These are phyloP conservation scores for Esox niger DNA, from an alignment of 2,113 vertebrate genomes.

Conservation along the genomic window DNA sequence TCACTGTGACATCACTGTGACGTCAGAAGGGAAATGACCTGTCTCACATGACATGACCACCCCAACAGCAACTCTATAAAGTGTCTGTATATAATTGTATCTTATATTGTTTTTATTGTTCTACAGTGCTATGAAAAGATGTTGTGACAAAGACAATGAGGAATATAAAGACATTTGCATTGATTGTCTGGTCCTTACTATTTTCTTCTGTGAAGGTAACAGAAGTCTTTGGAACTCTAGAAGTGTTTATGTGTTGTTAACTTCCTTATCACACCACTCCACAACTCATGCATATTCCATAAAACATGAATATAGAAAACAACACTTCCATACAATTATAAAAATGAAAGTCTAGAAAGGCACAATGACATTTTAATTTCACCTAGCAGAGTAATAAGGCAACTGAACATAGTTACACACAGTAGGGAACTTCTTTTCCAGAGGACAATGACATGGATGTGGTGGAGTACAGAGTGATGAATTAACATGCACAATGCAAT, in stretches of 20 bases:
- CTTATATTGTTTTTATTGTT: slow-evolving; percentile 41
- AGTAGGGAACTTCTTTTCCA: no score
- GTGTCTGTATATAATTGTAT: slow-evolving; percentile 50
- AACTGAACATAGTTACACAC: no score
- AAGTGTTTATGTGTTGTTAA: background rate
- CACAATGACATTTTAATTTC: no score
- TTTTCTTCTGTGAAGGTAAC: background rate
- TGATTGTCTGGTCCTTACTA: slow-evolving; percentile 53
- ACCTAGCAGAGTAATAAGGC: no score
- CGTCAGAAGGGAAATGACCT: slow-evolving; percentile 66
- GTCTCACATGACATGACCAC: slow-evolving; percentile 45
- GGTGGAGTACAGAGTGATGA: no score
- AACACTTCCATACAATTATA: no score
- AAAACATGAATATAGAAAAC: no score
- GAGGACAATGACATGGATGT: no score
- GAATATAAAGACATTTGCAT: slow-evolving; percentile 66
- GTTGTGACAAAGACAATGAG: slow-evolving; percentile 65
- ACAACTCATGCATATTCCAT: no score
- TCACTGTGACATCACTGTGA: slow-evolving; percentile 46
- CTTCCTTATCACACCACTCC: background rate
- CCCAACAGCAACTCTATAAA: slow-evolving; percentile 43
- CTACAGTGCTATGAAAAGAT: slow-evolving; percentile 57
- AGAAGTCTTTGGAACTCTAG: background rate
- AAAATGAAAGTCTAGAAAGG: no score
- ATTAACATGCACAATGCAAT: no score